These are phyloP conservation scores for Ariopsis seemanni DNA, from an alignment of 2,113 vertebrate species.

Conservation along the genomic window DNA sequence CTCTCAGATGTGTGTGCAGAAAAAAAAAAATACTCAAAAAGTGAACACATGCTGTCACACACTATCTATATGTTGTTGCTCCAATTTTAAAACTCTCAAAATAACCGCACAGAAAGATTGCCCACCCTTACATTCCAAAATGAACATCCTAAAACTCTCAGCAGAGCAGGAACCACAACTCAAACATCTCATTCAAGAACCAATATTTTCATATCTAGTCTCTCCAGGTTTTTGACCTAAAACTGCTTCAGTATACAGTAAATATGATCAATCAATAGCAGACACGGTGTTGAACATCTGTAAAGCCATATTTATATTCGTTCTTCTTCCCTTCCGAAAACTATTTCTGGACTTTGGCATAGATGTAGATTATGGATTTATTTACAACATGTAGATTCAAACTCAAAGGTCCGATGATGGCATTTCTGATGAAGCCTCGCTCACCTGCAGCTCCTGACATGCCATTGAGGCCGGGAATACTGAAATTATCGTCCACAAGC, in stretches of 20 bases:
- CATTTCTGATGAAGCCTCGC: slow-evolving; percentile 3
- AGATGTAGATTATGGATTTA: neutral
- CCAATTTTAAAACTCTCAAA: slow-evolving; percentile 6
- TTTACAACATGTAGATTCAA: neutral
- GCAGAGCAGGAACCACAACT: neutral
- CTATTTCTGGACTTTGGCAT: neutral
- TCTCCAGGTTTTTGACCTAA: neutral
- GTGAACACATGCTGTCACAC: neutral
- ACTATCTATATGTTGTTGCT: neutral
- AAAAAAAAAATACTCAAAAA: neutral
- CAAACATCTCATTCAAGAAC: slow-evolving; percentile 9
- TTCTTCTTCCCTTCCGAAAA: neutral
- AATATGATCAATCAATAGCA: neutral
- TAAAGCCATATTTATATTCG: slow-evolving; percentile 10
- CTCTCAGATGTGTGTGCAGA: slow-evolving; percentile 12
- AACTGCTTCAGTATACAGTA: slow-evolving; percentile 18
- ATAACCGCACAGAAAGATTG: neutral
- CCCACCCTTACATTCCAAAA: neutral
- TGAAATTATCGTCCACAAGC: slow-evolving; percentile 83
- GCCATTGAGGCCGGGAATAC: slow-evolving; percentile 84
- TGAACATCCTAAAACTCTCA: neutral
- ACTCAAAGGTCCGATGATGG: neutral
- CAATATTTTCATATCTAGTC: neutral
- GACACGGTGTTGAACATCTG: neutral
- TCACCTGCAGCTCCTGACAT: slow-evolving; percentile 88